Percentiles rank a stretch among this genome's conserved stretches.
phyloP scores from a whole-genome alignment of 2,888 invertebrate genomes.

The Incurvaria masculella region DNA sequence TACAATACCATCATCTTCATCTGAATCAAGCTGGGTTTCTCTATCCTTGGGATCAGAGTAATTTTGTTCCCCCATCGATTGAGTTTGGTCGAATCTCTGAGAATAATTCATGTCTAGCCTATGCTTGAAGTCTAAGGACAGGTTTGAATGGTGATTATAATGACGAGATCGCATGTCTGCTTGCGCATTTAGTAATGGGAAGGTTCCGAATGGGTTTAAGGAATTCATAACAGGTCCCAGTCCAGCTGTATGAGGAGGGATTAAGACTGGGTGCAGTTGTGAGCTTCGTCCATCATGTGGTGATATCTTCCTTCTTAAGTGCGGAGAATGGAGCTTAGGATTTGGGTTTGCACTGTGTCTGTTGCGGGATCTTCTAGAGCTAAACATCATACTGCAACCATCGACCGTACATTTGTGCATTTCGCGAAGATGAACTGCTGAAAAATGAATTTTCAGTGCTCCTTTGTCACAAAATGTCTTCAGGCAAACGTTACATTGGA shows the following conservation, averaged over 20 bases:
- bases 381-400: conserved; percentile 99
- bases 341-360: conserved; percentile 98
- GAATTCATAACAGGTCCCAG: conserved; percentile 66
- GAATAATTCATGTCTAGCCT: conserved; percentile 38
- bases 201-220: conserved; percentile 73
- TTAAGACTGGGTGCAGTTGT: conserved; percentile 77
- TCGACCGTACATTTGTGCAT: conserved; percentile 99
- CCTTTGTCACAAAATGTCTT: conserved; percentile 99
- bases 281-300: conserved; percentile 91
- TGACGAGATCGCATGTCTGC: conserved; percentile 59
- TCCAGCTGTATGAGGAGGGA: conserved; percentile 67
- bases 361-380: conserved; percentile 91
- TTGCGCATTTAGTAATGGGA: conserved; percentile 71
- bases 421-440: conserved; percentile 96
- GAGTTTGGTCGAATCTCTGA: conserved; percentile 31
- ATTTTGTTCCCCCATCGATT: conserved; percentile 33
- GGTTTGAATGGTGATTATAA: conserved; percentile 43
- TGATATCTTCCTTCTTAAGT: conserved; percentile 88
- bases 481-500: conserved; percentile 96
- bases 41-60: conserved; percentile 53
- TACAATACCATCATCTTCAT: conserved; percentile 73
- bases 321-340: conserved; percentile 96
- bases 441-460: conserved; percentile 98
- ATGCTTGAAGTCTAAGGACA: conserved; percentile 52
- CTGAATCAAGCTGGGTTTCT: conserved; percentile 63